Conservation (phyloP, 2,888 invertebrate species). For the Heteromyza rotundicornis region DNA sequence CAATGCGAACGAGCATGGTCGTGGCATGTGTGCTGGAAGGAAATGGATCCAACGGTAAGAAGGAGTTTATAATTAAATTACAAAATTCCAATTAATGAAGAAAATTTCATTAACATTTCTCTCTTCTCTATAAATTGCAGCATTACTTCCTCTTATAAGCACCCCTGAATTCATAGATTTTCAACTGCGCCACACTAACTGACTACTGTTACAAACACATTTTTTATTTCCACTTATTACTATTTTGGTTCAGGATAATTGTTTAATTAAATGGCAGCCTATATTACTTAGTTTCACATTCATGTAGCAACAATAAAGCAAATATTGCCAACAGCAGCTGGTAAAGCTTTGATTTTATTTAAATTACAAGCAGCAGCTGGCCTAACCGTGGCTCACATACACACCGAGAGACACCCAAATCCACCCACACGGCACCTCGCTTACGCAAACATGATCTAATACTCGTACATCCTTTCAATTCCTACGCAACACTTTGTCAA, state of each 20-base stretch:
- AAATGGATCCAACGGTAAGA: constrained; percentile 48
- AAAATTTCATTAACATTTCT: neutral
- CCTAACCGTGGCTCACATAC: neutral
- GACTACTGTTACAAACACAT: too few relatives aligned
- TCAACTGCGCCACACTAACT: too few relatives aligned
- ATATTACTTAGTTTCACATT: neutral
- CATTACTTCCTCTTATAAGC: constrained; percentile 39
- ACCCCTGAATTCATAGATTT: too few relatives aligned
- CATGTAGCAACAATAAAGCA: constrained; percentile 4
- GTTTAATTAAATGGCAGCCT: neutral
- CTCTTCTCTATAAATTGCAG: too few relatives aligned
- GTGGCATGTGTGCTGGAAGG: constrained; percentile 50
- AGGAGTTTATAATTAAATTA: constrained; percentile 5
- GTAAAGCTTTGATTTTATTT: constrained; percentile 11
- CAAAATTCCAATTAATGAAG: neutral
- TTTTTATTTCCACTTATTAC: neutral
- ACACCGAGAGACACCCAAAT: neutral
- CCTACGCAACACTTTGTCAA: neutral
- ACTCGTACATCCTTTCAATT: neutral
- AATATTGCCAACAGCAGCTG: constrained; percentile 5
- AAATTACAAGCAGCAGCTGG: neutral
- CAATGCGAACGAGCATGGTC: constrained; percentile 51
- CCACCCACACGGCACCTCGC: too few relatives aligned
- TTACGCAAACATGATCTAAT: too few relatives aligned
- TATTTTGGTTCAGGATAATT: neutral